Evolutionary conservation across 2,888 invertebrate genomes (phyloP), one percentile per base, ranked within the genome.

Genomic region (Scelioninae gen. 2): DNA sequence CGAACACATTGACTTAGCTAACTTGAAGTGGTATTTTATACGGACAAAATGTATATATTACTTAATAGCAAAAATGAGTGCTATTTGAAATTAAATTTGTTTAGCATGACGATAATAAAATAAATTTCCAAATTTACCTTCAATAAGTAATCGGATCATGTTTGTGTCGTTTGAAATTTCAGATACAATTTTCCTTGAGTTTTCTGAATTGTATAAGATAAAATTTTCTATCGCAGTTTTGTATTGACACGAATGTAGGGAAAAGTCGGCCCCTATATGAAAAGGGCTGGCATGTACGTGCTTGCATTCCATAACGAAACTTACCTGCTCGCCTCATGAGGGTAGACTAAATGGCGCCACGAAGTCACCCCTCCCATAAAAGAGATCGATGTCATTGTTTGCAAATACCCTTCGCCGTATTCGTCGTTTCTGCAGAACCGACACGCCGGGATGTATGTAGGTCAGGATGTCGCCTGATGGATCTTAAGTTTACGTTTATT

Each of bases 371-470:
- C 64, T 71, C 52, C 63, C 15, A 31, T 48, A 31, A 53, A 74
- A 64, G 58, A 76, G 81, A 82, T 81, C 83, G 81, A 83, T 81
- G 78, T 79, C 80, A 79, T 80, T 82, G 78, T 80, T 81, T 81
- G 78, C 78, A 80, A 81, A 81, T 80, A 81, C 76, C 76, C 74
- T 77, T 52, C 61, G 68, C 52, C 60, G 39, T 33, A 13, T 41
- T 52, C 63, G 63, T 43, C 58, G 70, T 43, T 67, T 67, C 45
- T 53, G 52, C 60, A 57, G 41, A 52, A 33, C 46, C 71, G 41
- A 58, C 52, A 70, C 55, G 46, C 46, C 41, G 67, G 70, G 48
- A 64, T 64, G 43, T 61, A 78, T 77, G 72, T 79, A 73, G 77
- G 77, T 77, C 77, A 78, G 72, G 75, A 75, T 78, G 79, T 76